Conservation (phyloP, 2,888 invertebrate species). For the Polyploca ridens region DNA sequence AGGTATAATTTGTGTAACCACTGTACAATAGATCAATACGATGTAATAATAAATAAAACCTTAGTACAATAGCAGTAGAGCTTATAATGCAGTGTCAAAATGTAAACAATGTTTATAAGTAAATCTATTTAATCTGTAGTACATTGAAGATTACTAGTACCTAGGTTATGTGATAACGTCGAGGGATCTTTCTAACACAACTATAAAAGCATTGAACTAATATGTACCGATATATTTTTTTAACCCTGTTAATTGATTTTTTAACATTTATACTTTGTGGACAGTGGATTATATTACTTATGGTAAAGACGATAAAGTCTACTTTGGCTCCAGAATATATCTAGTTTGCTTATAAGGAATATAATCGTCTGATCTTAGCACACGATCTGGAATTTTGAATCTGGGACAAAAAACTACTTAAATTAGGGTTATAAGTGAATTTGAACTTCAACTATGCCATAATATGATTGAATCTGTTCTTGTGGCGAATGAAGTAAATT, state of each 20-base stretch:
- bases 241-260: neutral
- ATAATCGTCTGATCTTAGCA: too few relatives aligned
- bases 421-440: slow-evolving; percentile 17
- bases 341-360: too few relatives aligned
- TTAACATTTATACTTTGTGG: neutral
- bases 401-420: slow-evolving; percentile 12
- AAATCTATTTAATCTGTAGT: neutral
- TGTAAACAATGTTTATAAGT: neutral
- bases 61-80: neutral
- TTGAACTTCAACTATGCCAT: slow-evolving; percentile 30
- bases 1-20: too few relatives aligned
- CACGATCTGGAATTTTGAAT: slow-evolving; percentile 4
- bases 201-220: too few relatives aligned
- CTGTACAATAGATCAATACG: too few relatives aligned
- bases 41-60: neutral
- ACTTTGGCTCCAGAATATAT: neutral
- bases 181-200: neutral
- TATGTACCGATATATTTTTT: neutral
- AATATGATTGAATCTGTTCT: slow-evolving; percentile 34
- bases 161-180: slow-evolving; percentile 5
- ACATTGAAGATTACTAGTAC: neutral
- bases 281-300: neutral
- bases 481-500: slow-evolving; percentile 34
- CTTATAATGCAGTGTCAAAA: neutral
- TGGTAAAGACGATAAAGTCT: neutral